phyloP scores from a whole-genome alignment of 1,140 invertebrate species.

The Neoseiulus cucumeris region DNA sequence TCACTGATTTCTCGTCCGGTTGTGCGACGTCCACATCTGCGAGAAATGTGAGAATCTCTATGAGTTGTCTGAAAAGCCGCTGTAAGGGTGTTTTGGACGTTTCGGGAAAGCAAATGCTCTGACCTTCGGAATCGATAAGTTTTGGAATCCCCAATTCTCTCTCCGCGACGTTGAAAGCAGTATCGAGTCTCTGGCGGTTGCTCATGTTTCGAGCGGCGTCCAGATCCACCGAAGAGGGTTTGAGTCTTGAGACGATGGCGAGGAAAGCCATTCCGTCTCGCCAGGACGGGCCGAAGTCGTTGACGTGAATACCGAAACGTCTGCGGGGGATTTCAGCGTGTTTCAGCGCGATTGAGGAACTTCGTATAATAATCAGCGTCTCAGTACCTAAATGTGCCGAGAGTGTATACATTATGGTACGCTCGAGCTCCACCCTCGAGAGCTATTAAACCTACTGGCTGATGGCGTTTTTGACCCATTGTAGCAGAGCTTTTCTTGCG shows the following conservation, averaged over 20 bases:
- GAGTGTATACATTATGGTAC: not conserved
- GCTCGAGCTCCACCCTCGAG: too few relatives aligned
- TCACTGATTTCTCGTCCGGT: constrained; percentile 94
- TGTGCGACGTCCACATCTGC: constrained; percentile 81
- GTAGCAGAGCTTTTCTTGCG: constrained; percentile 69
- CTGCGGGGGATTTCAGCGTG: constrained; percentile 28
- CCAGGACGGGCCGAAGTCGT: constrained; percentile 91
- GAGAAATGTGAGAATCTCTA: constrained; percentile 15
- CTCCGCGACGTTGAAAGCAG: constrained; percentile 83
- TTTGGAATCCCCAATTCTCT: constrained; percentile 73
- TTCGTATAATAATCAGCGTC: not conserved
- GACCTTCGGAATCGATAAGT: constrained; percentile 65
- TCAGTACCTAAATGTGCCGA: not conserved
- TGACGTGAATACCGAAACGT: constrained; percentile 63
- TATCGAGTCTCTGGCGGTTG: constrained; percentile 57
- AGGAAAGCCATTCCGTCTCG: constrained; percentile 88
- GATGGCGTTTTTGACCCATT: constrained; percentile 82
- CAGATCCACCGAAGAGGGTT: constrained; percentile 63
- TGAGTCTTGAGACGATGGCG: constrained; percentile 83
- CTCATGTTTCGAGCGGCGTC: constrained; percentile 50
- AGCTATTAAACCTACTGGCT: constrained; percentile 42
- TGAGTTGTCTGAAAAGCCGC: too few relatives aligned
- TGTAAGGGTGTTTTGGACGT: too few relatives aligned
- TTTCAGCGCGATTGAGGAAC: not conserved
- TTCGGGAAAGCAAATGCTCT: not conserved